Conservation (phyloP, 1,140 invertebrate genomes). For the Drosophila pseudoobscura region DNA sequence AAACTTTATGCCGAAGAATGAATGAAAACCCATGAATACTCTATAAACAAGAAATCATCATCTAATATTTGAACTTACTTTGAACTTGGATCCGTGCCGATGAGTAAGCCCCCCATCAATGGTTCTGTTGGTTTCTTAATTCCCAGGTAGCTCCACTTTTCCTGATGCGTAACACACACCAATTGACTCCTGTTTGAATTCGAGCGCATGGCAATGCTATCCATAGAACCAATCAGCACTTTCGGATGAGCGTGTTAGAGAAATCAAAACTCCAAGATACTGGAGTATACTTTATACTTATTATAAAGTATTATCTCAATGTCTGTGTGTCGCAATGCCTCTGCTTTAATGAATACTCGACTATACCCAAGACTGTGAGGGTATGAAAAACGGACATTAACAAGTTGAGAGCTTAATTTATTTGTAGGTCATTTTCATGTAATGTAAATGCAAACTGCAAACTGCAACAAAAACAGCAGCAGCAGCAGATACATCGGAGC, state of each 20-base stretch:
- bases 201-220: too few relatives aligned
- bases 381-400: conserved; percentile 39
- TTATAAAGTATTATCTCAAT: too few relatives aligned
- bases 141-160: too few relatives aligned
- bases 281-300: too few relatives aligned
- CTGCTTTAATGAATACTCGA: neutral
- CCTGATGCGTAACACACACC: too few relatives aligned
- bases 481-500: conserved; percentile 1
- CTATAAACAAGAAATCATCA: neutral
- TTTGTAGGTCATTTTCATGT: conserved; percentile 77
- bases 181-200: too few relatives aligned
- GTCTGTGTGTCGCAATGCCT: too few relatives aligned
- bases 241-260: neutral
- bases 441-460: conserved; percentile 54
- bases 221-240: too few relatives aligned
- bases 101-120: too few relatives aligned
- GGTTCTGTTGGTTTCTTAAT: too few relatives aligned
- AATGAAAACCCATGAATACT: conserved; percentile 5
- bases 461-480: conserved; percentile 37
- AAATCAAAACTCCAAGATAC: neutral
- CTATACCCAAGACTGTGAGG: conserved; percentile 7
- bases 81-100: too few relatives aligned
- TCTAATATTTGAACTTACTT: too few relatives aligned
- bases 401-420: conserved; percentile 58
- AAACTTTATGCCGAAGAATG: neutral